These are phyloP conservation scores for Drosophila arawakana DNA, from an alignment of 1,140 invertebrate genomes.

Conservation along the genomic window DNA sequence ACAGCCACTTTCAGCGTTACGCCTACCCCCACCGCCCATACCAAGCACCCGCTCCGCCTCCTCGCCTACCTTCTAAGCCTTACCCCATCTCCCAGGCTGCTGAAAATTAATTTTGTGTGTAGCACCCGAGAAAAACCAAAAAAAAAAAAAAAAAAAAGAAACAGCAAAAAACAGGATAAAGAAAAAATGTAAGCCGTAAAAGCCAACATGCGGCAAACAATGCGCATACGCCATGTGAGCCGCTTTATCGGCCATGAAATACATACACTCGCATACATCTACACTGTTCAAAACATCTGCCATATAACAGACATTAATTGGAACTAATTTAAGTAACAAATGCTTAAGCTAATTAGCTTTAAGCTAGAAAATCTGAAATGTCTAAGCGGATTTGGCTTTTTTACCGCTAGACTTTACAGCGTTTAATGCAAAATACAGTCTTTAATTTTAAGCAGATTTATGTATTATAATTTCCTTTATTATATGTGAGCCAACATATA, in stretches of 20 bases:
- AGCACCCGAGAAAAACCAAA: constrained; percentile 40
- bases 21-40: constrained; percentile 3
- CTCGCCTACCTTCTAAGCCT: neutral
- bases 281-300: no score
- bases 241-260: constrained; percentile 47
- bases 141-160: constrained; percentile 3
- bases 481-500: no score
- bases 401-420: no score
- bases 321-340: no score
- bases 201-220: constrained; percentile 58
- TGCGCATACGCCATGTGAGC: constrained; percentile 67
- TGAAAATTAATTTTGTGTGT: constrained; percentile 69
- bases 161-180: constrained; percentile 2
- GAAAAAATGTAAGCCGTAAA: constrained; percentile 53
- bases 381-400: no score
- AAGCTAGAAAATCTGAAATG: no score
- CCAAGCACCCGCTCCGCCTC: neutral
- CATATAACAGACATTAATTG: no score
- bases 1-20: constrained; percentile 12
- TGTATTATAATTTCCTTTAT: no score
- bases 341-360: no score
- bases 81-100: constrained; percentile 13
- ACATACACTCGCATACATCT: constrained; percentile 6
- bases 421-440: no score
- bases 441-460: no score